Base-by-base conservation (phyloP, 2,113 vertebrate genomes). In the Peucedramus taeniatus region DNA sequence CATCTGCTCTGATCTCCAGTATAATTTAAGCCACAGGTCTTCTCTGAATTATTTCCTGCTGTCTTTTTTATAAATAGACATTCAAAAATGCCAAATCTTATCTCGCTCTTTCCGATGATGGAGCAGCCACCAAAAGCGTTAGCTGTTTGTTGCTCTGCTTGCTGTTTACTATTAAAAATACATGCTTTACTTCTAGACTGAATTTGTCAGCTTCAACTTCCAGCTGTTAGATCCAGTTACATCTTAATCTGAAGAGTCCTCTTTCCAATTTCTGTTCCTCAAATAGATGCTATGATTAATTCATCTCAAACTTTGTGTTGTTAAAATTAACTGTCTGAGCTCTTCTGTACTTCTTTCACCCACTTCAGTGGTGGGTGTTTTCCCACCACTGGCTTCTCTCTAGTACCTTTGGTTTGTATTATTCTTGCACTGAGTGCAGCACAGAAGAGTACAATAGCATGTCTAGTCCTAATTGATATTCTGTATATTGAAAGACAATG, bases 161-260 rank as follows among this genome's bases (percentile, higher is more conserved):
- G 91, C 37, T 60, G 61, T 69, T 95, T 91, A 69, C 65, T 95
- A 94, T 96, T 91, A 94, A 97, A 96, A 97, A 94, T 65, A 92
- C 81, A 82, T 82, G 70, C 26, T 91, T 93, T 94, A 94, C 94
- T 96, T 94, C 91, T 75, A 87, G 96, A 66, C 86, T 64, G 49
- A 89, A 86, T 87, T 91, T 95, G 89, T 89, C 93, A 91, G 81
- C 69, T 87, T 91, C 93, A 91, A 33, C 74, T 94, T 95, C 87
- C 94, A 97, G 95, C 93, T 94, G 93, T 95, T 97, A 87, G 37
- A 94, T 89, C 35, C 83, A 89, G 89, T 89, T 94, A 81, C 53
- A 45, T 87, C 91, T 97, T 82, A 87, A 87, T 94, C 57, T 94
- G 77, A 92, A 96, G 87, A 94, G 77, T 71, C 28, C 47, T 95